Base-by-base conservation (phyloP, 2,797 vertebrate genomes). In the Peromyscus eremicus region DNA sequence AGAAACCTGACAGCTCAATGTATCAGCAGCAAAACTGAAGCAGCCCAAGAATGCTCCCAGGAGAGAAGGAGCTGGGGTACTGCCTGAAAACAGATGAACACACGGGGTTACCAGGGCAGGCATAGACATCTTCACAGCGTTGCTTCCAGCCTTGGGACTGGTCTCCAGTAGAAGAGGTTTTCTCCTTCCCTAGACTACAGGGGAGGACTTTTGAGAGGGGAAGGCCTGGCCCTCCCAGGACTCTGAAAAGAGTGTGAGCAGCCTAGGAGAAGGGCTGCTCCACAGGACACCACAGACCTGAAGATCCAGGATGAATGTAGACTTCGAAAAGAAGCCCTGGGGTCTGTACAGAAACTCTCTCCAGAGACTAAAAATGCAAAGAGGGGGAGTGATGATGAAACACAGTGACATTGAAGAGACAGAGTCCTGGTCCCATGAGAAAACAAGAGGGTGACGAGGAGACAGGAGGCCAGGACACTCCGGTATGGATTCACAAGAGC, bases 381-480 rank as follows among this genome's bases (percentile, higher is more conserved):
- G 32, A 92, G 84, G 55, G 88, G 85, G 88, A 27, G 64, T 12
- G 13, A 52, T 92, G 89, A 93, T 70, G 96, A 96, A 91, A 92
- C 27, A 16, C 43, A 32, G 70, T 29, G 40, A 49, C 0, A 19
- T 27, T 4, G 4, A 92, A 43, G 34, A 93, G 52, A 32, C 10
- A 2, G 9, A 57, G 34, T 37, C 52, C 75, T 85, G 9, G 12
- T 43, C 77, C 75, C 79, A 68, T 11, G 2, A 79, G 95, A 76
- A 80, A 68, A 68, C 19, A 89, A 46, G 64, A 93, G 79, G 80
- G 37, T 57, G 64, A 46, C 91, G 14, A 93, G 89, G 82, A 88
- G 80, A 73, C 1, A 3, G 16, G 70, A 94, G 66, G 79, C 40
- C 0, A 0, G 37, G 79, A 29, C n/a, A 66, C 23, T 40, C 19